Percentiles rank a stretch among this genome's conserved stretches.
Evolutionary conservation across 1,140 invertebrate genomes (phyloP).

Genomic region (Polypedilum pembai): DNA sequence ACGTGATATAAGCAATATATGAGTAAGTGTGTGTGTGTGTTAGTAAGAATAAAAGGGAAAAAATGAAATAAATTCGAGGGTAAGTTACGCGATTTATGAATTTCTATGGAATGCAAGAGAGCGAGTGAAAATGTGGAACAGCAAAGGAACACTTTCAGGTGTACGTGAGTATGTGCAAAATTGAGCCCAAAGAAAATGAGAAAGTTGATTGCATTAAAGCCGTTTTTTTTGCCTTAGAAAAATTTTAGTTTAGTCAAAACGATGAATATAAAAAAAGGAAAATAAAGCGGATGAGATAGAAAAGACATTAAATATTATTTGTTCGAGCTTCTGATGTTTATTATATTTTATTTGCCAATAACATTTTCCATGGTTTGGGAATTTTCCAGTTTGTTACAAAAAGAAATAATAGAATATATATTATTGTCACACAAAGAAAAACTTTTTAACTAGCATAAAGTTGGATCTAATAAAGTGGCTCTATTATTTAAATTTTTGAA

Average conservation of each 20-base stretch:
- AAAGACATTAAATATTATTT: constrained; percentile 22
- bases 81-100: constrained; percentile 27
- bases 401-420: too few relatives aligned
- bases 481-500: too few relatives aligned
- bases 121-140: not conserved
- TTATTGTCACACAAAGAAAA: too few relatives aligned
- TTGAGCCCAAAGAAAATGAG: too few relatives aligned
- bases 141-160: not conserved
- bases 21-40: not conserved
- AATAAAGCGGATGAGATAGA: not conserved
- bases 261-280: not conserved
- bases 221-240: not conserved
- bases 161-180: not conserved
- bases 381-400: too few relatives aligned
- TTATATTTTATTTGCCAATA: constrained; percentile 21
- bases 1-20: constrained; percentile 1
- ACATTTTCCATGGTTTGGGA: not conserved
- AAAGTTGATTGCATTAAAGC: not conserved
- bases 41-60: not conserved
- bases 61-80: constrained; percentile 21
- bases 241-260: not conserved
- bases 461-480: too few relatives aligned
- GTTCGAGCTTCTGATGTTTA: constrained; percentile 23
- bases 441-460: too few relatives aligned
- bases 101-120: not conserved